Evolutionary conservation across 2,113 vertebrate genomes (phyloP), one percentile per base, ranked within the genome.

Genomic region (Paralichthys olivaceus): DNA sequence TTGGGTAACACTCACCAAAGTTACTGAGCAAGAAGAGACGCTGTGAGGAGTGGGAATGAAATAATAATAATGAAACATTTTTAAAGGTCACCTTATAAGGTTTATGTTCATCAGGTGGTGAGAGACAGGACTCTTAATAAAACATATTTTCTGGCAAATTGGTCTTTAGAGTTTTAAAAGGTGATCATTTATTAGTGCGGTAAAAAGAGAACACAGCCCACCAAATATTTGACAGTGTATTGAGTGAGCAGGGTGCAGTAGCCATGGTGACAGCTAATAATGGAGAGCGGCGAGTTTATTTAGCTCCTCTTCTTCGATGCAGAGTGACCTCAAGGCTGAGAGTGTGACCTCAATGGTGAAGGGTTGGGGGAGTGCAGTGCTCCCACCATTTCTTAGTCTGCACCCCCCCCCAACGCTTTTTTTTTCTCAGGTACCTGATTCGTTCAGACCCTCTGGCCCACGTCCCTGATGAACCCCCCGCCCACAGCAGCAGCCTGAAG

Each of bases 361-460:
- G 55, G 6, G 22, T 43, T 58, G 6, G 29, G 5, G 67, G 40
- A 43, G 40, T 43, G 40, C 40, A 43, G 26, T 34, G 22, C 23
- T 54, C 63, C 40, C 37, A 20, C 14, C 4, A 20, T 28, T 23
- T 64, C 11, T 43, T 20, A 37, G 13, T n/a, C 53, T 17, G 20
- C 28, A 63, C 9, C 66, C 20, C 26, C 61, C 14, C 9, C 80
- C 32, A 6, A 51, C 17, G 66, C 76, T 62, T 22, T 0, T 0
- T 12, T 73, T 65, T 29, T 0, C 0, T 7, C 85, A 99, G 97
- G 89, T 98, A 98, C 83, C 92, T 98, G 94, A 98, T 99, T 83
- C 96, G 97, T 57, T 96, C 96, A 0, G 97, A 99, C 87, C 97
- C 97, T 0, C 93, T 99, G 88, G 97, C 97, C 26, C 96, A 98